Percentiles rank a stretch among this genome's conserved stretches.
Evolutionary conservation across 1,140 invertebrate genomes (phyloP).

Genomic region (Telenomus remus): DNA sequence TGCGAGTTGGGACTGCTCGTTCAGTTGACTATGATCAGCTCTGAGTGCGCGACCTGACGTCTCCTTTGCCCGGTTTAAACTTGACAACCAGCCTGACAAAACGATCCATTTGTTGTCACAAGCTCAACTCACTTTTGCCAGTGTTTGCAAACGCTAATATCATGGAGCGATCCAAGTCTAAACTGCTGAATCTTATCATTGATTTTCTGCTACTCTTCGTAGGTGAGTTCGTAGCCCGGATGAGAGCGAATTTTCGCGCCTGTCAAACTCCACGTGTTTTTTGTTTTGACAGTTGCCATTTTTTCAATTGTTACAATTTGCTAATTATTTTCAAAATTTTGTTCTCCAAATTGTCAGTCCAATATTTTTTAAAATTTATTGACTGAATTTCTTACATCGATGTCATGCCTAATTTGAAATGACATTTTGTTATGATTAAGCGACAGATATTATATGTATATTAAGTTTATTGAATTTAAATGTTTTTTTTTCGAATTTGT

Average conservation of each 20-base stretch:
- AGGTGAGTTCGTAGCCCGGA: conserved; percentile 11
- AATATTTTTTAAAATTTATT: too few relatives aligned
- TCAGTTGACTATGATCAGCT: conserved; percentile 29
- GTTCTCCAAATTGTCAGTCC: too few relatives aligned
- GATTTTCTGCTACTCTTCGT: conserved; percentile 23
- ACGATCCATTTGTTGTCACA: too few relatives aligned
- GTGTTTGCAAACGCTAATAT: neutral
- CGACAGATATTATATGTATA: too few relatives aligned
- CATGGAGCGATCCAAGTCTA: conserved; percentile 34
- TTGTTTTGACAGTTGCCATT: neutral
- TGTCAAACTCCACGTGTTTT: conserved; percentile 14
- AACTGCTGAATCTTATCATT: conserved; percentile 20
- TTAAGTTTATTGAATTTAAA: too few relatives aligned
- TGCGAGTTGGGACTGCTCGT: neutral
- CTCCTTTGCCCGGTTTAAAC: neutral
- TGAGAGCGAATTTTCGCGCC: neutral
- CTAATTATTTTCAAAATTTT: neutral
- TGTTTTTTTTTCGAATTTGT: too few relatives aligned
- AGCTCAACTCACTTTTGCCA: too few relatives aligned
- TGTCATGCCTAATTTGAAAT: too few relatives aligned
- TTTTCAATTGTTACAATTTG: neutral
- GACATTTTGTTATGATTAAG: too few relatives aligned
- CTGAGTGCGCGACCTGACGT: conserved; percentile 23
- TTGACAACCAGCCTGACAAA: neutral
- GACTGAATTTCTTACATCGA: too few relatives aligned